Evolutionary conservation across 2,888 invertebrate genomes (phyloP), one percentile per base, ranked within the genome.

Genomic region (Allacma fusca): DNA sequence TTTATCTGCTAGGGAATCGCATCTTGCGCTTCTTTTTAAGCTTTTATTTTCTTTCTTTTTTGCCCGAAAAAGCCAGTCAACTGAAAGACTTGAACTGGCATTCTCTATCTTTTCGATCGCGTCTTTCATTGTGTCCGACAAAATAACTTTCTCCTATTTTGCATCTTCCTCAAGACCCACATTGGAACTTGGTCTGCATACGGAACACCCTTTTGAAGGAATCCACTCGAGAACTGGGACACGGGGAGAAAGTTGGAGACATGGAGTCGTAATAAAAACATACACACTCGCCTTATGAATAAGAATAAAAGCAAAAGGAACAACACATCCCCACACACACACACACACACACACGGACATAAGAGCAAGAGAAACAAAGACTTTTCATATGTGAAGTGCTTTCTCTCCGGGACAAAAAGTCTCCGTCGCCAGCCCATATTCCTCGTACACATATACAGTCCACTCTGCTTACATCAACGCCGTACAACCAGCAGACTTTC

Each of bases 1-100:
- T 40, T 34, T 73, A 73, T 73, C 68, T 29, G 26, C 29, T 57
- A 21, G 29, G 9, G 21, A 73, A 73, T 74, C 73, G 57, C 40
- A 44, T 40, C 23, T 43, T 23, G 19, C 43, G 21, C 24, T n/a
- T 43, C 40, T 40, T 40, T 29, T 28, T 44, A 23, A 44, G 24
- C 26, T 75, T 34, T n/a, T 68, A 16, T 68, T 40, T 13, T 29
- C 5, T 69, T 70, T 50, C 19, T 26, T 24, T 28, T 44, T 71
- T 34, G 2, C 23, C 24, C 12, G 16, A 65, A 26, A 19, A 65
- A 65, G 65, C 24, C 26, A 65, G 65, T 62, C 62, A 62, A 62
- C 62, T 24, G 24, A 62, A 62, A 65, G 65, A 28, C 28, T 65
- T 65, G 26, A 65, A 29, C 62, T 62, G 24, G 50, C 50, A 50